A percentile compares a stretch with the other conserved stretches of the same genome.
These are phyloP conservation scores for Rana temporaria DNA, from an alignment of 2,113 vertebrate genomes.

Conservation along the genomic window DNA sequence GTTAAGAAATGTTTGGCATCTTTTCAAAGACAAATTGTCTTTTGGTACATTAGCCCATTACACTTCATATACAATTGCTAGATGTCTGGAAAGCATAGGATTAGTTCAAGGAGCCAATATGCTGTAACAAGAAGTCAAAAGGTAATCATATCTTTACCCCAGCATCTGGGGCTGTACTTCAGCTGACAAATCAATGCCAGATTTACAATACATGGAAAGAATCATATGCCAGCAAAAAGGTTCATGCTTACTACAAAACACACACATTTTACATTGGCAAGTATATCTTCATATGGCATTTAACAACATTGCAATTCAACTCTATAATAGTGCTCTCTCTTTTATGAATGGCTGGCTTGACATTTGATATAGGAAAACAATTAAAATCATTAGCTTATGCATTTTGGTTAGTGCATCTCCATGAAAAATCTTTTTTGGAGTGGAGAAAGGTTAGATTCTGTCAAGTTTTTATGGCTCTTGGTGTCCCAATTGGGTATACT, in stretches of 20 bases:
- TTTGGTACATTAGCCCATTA: background rate
- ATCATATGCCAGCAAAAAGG: background rate
- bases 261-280: background rate
- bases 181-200: slow-evolving; percentile 30
- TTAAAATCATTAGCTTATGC: no score
- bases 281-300: background rate
- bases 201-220: background rate
- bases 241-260: background rate
- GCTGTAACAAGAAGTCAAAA: slow-evolving; percentile 6
- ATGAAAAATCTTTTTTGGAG: no score
- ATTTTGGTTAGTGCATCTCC: no score
- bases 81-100: background rate
- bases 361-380: no score
- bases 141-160: slow-evolving; percentile 11
- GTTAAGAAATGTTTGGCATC: background rate
- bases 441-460: no score
- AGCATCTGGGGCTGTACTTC: slow-evolving; percentile 28
- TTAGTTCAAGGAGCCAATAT: slow-evolving; percentile 29
- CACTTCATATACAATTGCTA: background rate
- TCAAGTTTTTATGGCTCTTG: no score
- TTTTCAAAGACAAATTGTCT: background rate
- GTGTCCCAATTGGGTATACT: no score
- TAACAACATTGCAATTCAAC: background rate
- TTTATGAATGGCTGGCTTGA: no score
- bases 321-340: no score